Conservation (phyloP, 2,113 vertebrate species). For the Neolamprologus devosi region DNA sequence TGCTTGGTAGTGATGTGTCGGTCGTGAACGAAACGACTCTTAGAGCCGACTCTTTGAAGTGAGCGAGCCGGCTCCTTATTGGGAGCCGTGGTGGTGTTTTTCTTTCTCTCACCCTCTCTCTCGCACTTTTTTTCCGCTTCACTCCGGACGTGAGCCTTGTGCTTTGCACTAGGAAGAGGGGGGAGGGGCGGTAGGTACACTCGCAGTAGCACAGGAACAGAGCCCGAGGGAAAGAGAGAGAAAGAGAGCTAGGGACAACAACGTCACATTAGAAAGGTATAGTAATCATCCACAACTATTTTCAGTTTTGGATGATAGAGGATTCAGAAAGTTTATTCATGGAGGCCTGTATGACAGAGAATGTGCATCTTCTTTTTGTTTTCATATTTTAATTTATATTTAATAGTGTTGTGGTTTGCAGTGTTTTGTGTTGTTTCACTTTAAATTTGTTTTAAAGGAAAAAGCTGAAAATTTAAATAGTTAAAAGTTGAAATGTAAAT, state of each 20-base stretch:
- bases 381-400: background rate
- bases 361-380: background rate
- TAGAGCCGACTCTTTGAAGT: background rate
- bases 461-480: background rate
- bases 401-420: background rate
- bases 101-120: background rate
- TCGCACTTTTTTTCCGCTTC: background rate
- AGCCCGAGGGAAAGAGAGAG: background rate
- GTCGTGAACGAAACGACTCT: background rate
- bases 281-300: background rate
- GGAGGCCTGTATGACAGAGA: background rate
- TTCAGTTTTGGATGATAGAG: accelerated
- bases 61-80: background rate
- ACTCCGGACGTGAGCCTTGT: background rate
- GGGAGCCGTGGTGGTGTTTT: background rate
- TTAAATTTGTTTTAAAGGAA: background rate
- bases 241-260: background rate
- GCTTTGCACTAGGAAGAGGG: background rate
- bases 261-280: background rate
- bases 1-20: background rate
- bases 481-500: background rate
- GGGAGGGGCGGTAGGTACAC: background rate
- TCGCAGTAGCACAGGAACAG: background rate
- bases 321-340: background rate
- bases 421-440: background rate